These are phyloP conservation scores for Orgyia antiqua DNA, from an alignment of 2,888 invertebrate species.

Conservation along the genomic window DNA sequence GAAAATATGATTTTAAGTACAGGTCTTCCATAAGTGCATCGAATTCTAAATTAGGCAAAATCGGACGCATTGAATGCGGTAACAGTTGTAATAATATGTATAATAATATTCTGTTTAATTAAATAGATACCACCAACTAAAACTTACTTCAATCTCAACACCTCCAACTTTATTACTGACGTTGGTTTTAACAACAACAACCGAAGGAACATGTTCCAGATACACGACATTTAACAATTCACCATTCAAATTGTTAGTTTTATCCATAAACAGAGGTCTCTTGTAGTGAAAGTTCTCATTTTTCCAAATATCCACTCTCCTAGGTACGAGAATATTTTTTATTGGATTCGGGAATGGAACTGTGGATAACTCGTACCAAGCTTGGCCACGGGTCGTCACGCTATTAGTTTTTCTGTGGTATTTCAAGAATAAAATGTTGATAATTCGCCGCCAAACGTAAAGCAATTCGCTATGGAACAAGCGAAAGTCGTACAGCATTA, in stretches of 20 bases:
- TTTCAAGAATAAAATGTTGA: slow-evolving; percentile 85
- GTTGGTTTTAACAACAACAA: slow-evolving; percentile 63
- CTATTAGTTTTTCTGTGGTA: slow-evolving; percentile 56
- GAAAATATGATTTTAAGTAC: not conserved
- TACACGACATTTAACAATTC: slow-evolving; percentile 80
- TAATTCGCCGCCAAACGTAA: slow-evolving; percentile 87
- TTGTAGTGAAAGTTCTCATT: slow-evolving; percentile 78
- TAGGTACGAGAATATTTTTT: slow-evolving; percentile 73
- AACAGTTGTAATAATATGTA: too few species aligned
- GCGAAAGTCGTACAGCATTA: slow-evolving; percentile 83
- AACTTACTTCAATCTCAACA: slow-evolving; percentile 82
- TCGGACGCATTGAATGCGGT: not conserved
- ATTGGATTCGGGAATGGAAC: slow-evolving; percentile 84
- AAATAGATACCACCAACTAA: too few species aligned
- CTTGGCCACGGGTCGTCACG: slow-evolving; percentile 42
- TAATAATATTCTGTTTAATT: too few species aligned
- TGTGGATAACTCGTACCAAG: slow-evolving; percentile 85
- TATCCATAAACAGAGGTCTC: slow-evolving; percentile 73
- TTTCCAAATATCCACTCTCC: slow-evolving; percentile 83
- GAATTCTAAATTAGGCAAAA: too few species aligned
- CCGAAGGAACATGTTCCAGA: slow-evolving; percentile 83
- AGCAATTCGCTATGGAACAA: slow-evolving; percentile 81
- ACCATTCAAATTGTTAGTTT: slow-evolving; percentile 78
- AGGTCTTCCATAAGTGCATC: not conserved
- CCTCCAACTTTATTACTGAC: slow-evolving; percentile 70